Conservation (phyloP, 1,140 invertebrate genomes). For the Drosophila ercepeae region DNA sequence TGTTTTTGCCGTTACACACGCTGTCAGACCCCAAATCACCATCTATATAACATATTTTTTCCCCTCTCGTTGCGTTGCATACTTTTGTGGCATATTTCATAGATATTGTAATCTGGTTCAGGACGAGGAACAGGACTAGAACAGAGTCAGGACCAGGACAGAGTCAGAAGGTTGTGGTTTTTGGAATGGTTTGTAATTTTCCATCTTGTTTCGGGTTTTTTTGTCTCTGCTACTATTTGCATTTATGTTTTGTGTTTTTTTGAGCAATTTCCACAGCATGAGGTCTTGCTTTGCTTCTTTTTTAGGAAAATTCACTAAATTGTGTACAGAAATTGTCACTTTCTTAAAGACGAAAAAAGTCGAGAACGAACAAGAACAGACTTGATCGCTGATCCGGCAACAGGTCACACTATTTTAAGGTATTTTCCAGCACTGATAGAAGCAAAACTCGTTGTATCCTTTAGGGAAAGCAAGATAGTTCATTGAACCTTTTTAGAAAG, state of each 20-base stretch:
- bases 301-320: too few species aligned
- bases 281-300: neutral
- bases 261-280: constrained; percentile 18
- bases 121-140: too few species aligned
- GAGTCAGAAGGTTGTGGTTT: constrained; percentile 40
- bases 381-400: too few species aligned
- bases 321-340: too few species aligned
- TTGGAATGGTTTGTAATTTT: constrained; percentile 48
- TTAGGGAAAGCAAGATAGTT: too few species aligned
- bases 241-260: constrained; percentile 9
- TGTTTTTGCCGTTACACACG: constrained; percentile 69
- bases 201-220: neutral
- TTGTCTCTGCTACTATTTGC: constrained; percentile 10
- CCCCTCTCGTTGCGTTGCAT: constrained; percentile 17
- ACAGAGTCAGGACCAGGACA: too few species aligned
- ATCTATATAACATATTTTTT: constrained; percentile 67
- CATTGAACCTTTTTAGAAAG: neutral
- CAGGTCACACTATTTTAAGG: too few species aligned
- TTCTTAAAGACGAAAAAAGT: too few species aligned
- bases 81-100: constrained; percentile 78
- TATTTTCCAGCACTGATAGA: too few species aligned
- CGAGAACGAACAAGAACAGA: too few species aligned
- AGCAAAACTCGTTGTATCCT: too few species aligned
- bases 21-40: constrained; percentile 59
- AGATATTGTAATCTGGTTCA: constrained; percentile 65